Conservation (phyloP, 2,113 vertebrate genomes). For the Chascanopsetta lugubris region DNA sequence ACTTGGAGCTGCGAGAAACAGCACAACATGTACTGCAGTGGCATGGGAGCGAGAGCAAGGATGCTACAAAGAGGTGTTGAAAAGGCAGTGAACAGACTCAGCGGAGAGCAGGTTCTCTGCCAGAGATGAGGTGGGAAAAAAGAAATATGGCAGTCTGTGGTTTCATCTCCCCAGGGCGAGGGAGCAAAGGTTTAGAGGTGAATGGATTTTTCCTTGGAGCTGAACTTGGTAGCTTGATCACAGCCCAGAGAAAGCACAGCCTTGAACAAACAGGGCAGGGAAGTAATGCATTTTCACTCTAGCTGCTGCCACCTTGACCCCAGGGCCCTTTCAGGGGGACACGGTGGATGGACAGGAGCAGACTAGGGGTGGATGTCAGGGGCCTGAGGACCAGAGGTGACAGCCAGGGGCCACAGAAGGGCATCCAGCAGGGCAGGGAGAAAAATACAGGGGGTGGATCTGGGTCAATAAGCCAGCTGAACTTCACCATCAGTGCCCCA, state of each 20-base stretch:
- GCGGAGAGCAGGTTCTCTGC: slow-evolving; percentile 63
- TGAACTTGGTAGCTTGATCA: slow-evolving; percentile 79
- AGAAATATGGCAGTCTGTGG: slow-evolving; percentile 56
- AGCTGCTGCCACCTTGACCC: slow-evolving; percentile 70
- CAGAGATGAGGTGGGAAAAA: slow-evolving; percentile 55
- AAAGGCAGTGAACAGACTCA: slow-evolving; percentile 61
- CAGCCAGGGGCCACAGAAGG: slow-evolving; percentile 56
- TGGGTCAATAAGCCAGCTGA: slow-evolving; percentile 76
- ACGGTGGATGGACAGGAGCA: slow-evolving; percentile 75
- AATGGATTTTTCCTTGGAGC: slow-evolving; percentile 67
- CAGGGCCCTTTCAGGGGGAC: slow-evolving; percentile 48
- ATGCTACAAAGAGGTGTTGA: slow-evolving; percentile 48
- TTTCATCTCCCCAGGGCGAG: slow-evolving; percentile 55
- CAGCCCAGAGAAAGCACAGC: slow-evolving; percentile 61
- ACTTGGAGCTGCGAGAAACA: slow-evolving; percentile 50
- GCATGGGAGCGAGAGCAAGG: slow-evolving; percentile 25
- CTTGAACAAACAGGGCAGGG: slow-evolving; percentile 68
- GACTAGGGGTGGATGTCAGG: slow-evolving; percentile 67
- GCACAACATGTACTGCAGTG: slow-evolving; percentile 1
- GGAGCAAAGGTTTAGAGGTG: slow-evolving; percentile 1
- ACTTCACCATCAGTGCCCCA: slow-evolving; percentile 81
- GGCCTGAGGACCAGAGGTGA: slow-evolving; percentile 68
- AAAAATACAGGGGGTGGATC: slow-evolving; percentile 67
- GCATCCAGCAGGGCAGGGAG: slow-evolving; percentile 53
- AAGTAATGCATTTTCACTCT: slow-evolving; percentile 69